Evolutionary conservation across 1,140 invertebrate genomes (phyloP).

Genomic region (Drosophila tristis): DNA sequence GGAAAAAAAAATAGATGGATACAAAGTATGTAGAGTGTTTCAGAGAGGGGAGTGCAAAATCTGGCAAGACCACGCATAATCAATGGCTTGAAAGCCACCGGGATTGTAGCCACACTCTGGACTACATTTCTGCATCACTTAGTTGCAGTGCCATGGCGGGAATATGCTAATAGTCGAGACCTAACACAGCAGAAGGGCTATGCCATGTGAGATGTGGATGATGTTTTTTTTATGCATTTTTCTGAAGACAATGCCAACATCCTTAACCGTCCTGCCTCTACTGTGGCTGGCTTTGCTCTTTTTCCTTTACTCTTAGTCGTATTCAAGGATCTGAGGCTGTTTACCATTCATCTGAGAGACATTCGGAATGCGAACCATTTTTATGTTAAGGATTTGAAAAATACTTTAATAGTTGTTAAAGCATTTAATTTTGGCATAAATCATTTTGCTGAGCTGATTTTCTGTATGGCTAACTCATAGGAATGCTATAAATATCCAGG

Average conservation of each 20-base stretch:
- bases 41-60: not conserved
- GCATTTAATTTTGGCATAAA: too few relatives aligned
- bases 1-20: conserved; percentile 4
- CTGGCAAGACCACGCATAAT: conserved; percentile 47
- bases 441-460: not conserved
- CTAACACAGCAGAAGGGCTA: too few relatives aligned
- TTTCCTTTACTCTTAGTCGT: not conserved
- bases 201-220: not conserved
- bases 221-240: conserved; percentile 24
- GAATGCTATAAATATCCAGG: conserved; percentile 37
- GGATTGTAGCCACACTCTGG: conserved; percentile 47
- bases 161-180: too few relatives aligned
- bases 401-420: too few relatives aligned
- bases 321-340: conserved; percentile 30
- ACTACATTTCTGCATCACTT: conserved; percentile 52
- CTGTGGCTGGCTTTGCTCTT: not conserved
- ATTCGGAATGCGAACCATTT: not conserved
- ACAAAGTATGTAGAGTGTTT: not conserved
- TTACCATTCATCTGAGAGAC: conserved; percentile 3
- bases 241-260: conserved; percentile 13
- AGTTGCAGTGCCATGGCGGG: too few relatives aligned
- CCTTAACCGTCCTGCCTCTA: conserved; percentile 15
- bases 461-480: not conserved
- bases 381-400: too few relatives aligned
- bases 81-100: conserved; percentile 58